Evolutionary conservation across 2,888 invertebrate species (phyloP).

Genomic region (Cosmia trapezina): DNA sequence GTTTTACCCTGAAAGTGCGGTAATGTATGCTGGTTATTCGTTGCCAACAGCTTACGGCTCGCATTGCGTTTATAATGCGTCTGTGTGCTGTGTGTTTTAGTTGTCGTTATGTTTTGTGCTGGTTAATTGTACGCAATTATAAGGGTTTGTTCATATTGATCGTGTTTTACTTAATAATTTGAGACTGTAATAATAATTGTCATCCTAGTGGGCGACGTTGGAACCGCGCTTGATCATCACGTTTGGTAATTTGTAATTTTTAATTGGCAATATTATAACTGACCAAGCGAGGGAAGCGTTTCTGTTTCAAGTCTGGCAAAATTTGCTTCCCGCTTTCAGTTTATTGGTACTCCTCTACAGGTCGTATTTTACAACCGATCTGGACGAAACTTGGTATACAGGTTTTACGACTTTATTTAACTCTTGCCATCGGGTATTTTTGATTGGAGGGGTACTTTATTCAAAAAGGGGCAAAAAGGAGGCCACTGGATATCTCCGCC

Average conservation of each 20-base stretch:
- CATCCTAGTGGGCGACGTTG: neutral
- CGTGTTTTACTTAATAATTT: neutral
- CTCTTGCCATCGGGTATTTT: too few relatives aligned
- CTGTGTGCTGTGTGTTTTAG: conserved; percentile 19
- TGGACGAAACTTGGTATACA: too few relatives aligned
- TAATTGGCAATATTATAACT: neutral
- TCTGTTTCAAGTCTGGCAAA: too few relatives aligned
- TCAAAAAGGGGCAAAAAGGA: too few relatives aligned
- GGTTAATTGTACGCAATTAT: conserved; percentile 16
- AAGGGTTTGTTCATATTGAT: neutral
- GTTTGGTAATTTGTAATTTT: neutral
- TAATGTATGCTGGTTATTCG: conserved; percentile 48
- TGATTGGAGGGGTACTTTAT: too few relatives aligned
- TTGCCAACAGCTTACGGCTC: conserved; percentile 39
- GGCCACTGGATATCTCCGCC: too few relatives aligned
- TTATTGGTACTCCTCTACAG: too few relatives aligned
- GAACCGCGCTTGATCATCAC: neutral
- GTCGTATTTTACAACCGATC: too few relatives aligned
- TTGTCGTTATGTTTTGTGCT: conserved; percentile 20
- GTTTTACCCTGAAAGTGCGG: conserved; percentile 42
- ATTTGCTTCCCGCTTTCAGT: too few relatives aligned
- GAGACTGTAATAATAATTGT: neutral
- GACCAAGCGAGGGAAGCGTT: too few relatives aligned
- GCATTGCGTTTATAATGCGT: conserved; percentile 43
- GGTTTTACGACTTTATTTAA: too few relatives aligned